phyloP scores from a whole-genome alignment of 2,797 vertebrate genomes.

The Crocidura indochinensis region DNA sequence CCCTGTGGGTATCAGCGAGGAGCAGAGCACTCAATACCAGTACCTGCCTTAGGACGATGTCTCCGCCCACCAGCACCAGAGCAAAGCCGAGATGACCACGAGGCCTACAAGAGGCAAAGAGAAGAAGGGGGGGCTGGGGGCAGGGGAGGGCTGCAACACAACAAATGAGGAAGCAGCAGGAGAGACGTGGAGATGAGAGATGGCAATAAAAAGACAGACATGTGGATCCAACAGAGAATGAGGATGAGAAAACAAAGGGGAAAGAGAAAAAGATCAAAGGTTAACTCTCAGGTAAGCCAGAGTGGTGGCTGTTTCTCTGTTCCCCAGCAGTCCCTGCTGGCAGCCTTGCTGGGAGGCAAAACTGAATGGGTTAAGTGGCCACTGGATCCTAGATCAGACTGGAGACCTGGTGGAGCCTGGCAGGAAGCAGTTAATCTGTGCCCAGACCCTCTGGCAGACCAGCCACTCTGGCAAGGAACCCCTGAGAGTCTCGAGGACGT shows the following conservation, averaged over 20 bases:
- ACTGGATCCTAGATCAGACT: neutral
- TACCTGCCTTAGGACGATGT: conserved; percentile 96
- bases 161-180: conserved; percentile 74
- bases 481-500: neutral
- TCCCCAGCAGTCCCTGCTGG: neutral
- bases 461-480: neutral
- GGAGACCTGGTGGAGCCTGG: neutral
- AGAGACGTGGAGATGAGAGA: conserved; percentile 60
- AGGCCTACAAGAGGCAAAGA: conserved; percentile 95
- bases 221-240: conserved; percentile 78
- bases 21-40: conserved; percentile 86
- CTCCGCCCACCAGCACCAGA: conserved; percentile 98
- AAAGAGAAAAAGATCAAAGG: conserved; percentile 80
- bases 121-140: conserved; percentile 93
- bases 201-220: conserved; percentile 76
- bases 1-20: conserved; percentile 45
- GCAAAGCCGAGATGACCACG: conserved; percentile 95
- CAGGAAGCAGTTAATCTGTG: neutral
- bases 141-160: conserved; percentile 91
- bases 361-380: neutral
- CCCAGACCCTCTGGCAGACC: neutral
- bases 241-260: conserved; percentile 81
- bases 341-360: conserved; percentile 46
- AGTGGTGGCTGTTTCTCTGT: conserved; percentile 50
- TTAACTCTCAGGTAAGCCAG: conserved; percentile 77